Evolutionary conservation across 2,888 invertebrate genomes (phyloP).

Genomic region (Conchocele bisecta): DNA sequence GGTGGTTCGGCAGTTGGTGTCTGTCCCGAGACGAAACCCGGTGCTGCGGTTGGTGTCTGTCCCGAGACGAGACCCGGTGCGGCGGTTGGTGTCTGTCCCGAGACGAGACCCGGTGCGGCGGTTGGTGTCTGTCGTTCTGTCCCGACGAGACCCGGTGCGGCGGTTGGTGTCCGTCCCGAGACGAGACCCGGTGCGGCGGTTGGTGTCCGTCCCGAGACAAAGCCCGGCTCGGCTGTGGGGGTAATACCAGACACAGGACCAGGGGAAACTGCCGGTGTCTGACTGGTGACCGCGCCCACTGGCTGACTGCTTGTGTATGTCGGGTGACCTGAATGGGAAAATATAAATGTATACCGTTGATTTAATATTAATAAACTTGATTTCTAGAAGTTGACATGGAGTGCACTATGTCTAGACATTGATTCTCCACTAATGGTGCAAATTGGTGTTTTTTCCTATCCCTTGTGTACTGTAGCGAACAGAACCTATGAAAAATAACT

Average conservation of each 20-base stretch:
- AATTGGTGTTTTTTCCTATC: too few species aligned
- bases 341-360: too few species aligned
- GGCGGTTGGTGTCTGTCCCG: slow-evolving; percentile 43
- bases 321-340: slow-evolving; percentile 1
- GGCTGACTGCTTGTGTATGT: neutral
- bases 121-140: slow-evolving; percentile 37
- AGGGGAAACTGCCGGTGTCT: slow-evolving; percentile 53
- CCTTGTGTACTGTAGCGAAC: too few species aligned
- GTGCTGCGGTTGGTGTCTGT: slow-evolving; percentile 37
- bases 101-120: slow-evolving; percentile 21
- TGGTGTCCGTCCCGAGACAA: slow-evolving; percentile 37
- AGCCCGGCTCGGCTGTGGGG: slow-evolving; percentile 43
- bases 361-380: too few species aligned
- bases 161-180: slow-evolving; percentile 35
- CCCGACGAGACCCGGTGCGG: slow-evolving; percentile 33
- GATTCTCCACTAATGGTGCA: too few species aligned
- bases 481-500: too few species aligned
- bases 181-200: slow-evolving; percentile 37
- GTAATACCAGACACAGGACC: slow-evolving; percentile 20
- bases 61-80: slow-evolving; percentile 31
- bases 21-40: slow-evolving; percentile 20
- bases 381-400: too few species aligned
- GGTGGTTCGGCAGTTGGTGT: slow-evolving; percentile 33
- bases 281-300: slow-evolving; percentile 10
- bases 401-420: too few species aligned